Conservation (phyloP, 2,888 invertebrate genomes). For the Geophilus truncorum region DNA sequence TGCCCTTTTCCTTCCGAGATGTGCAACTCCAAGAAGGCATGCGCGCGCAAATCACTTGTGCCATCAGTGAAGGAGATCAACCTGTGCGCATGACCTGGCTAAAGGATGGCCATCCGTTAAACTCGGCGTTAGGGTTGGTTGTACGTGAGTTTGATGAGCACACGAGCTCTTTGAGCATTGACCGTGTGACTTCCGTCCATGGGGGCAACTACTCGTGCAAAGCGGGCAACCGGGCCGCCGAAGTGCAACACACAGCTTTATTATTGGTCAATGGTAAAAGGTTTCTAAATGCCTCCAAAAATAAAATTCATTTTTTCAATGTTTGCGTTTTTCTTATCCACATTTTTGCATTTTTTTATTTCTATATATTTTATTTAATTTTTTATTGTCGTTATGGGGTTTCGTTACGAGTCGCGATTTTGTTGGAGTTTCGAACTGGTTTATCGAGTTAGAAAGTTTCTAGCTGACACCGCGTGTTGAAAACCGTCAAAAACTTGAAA, state of each 20-base stretch:
- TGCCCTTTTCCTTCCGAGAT: slow-evolving; percentile 38
- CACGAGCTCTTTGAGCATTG: slow-evolving; percentile 37
- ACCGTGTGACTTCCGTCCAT: slow-evolving; percentile 36
- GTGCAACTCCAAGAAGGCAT: slow-evolving; percentile 37
- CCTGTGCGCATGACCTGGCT: slow-evolving; percentile 35
- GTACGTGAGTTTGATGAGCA: slow-evolving; percentile 38
- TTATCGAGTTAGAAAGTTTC: no score
- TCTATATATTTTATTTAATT: no score
- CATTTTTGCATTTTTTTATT: no score
- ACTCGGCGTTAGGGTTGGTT: slow-evolving; percentile 32
- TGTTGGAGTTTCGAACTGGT: no score
- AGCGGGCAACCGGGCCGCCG: slow-evolving; percentile 36
- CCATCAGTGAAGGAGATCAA: slow-evolving; percentile 37
- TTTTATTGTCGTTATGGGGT: no score
- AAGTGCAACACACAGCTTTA: slow-evolving; percentile 35
- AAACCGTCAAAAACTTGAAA: no score
- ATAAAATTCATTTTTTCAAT: no score
- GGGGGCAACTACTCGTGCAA: slow-evolving; percentile 37
- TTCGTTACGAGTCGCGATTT: no score
- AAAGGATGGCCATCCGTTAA: slow-evolving; percentile 38
- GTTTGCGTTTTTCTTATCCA: no score
- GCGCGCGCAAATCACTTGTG: slow-evolving; percentile 38
- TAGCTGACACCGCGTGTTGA: no score
- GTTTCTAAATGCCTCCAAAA: neutral
- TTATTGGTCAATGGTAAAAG: slow-evolving; percentile 38